phyloP scores from a whole-genome alignment of 2,113 vertebrate genomes.

The Cephalopholis sonnerati region DNA sequence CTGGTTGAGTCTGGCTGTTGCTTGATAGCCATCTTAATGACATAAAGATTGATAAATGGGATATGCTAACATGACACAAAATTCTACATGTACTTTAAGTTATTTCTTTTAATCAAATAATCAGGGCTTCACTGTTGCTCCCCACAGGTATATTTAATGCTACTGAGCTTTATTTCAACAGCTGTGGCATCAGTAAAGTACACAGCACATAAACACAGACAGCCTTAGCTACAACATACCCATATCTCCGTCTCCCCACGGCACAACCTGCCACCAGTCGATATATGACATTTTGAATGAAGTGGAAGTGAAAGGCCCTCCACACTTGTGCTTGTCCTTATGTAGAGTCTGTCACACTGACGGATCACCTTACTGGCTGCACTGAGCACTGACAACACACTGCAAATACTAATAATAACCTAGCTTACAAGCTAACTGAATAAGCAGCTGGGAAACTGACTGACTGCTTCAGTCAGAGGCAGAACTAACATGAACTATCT shows the following conservation, averaged over 20 bases:
- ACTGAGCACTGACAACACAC: neutral
- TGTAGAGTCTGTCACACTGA: neutral
- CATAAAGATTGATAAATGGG: neutral
- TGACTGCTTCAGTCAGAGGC: neutral
- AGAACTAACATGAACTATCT: neutral
- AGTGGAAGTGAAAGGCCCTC: neutral
- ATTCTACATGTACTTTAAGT: neutral
- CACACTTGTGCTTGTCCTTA: constrained; percentile 7
- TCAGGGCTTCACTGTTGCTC: neutral
- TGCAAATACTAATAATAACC: constrained; percentile 32
- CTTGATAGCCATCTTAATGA: neutral
- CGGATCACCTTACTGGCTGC: neutral
- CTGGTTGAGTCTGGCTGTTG: too few species aligned
- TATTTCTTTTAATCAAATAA: neutral
- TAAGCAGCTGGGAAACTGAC: neutral
- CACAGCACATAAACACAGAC: neutral
- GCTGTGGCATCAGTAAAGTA: constrained; percentile 7
- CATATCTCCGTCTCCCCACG: constrained; percentile 95
- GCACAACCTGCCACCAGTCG: constrained; percentile 90
- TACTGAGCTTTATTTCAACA: neutral
- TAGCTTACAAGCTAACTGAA: neutral
- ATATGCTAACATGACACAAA: neutral
- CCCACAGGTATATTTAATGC: constrained; percentile 35
- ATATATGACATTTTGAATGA: constrained; percentile 85
- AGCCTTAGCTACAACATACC: constrained; percentile 80